Conservation (phyloP, 2,888 invertebrate species). For the Tachina lurida region DNA sequence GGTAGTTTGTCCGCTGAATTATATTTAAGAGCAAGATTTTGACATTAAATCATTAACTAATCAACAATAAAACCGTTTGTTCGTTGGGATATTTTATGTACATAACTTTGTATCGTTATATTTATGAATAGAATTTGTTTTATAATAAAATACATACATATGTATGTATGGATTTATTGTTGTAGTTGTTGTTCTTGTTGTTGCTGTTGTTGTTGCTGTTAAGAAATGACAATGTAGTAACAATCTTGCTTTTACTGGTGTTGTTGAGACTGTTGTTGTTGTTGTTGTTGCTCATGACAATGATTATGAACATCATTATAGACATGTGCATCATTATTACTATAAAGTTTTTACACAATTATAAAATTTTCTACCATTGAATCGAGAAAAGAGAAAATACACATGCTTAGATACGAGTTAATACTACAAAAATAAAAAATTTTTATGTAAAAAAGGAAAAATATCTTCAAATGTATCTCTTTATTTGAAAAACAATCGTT, state of each 20-base stretch:
- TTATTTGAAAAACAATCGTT: conserved; percentile 23
- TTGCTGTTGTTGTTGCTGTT: conserved; percentile 21
- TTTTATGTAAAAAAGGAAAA: background rate
- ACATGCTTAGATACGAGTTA: background rate
- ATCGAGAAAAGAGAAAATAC: conserved; percentile 21
- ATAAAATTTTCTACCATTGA: conserved; percentile 32
- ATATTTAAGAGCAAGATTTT: too few relatives aligned
- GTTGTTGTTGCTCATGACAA: conserved; percentile 20
- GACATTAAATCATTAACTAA: too few relatives aligned
- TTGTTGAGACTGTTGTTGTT: conserved; percentile 32
- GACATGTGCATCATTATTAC: conserved; percentile 4
- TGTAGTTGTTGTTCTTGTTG: too few relatives aligned
- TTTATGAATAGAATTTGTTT: conserved; percentile 20
- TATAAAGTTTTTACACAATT: conserved; percentile 40
- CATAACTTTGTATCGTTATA: background rate
- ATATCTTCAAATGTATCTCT: conserved; percentile 4
- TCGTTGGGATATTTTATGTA: background rate
- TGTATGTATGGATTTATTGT: conserved; percentile 12
- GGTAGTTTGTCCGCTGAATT: too few relatives aligned
- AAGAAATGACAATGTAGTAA: conserved; percentile 60
- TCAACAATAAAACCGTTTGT: background rate
- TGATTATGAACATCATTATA: conserved; percentile 18
- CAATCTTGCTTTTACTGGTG: conserved; percentile 24
- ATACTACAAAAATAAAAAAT: conserved; percentile 10
- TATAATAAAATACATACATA: conserved; percentile 23